Evolutionary conservation across 2,888 invertebrate species (phyloP).

Genomic region (Carpatolechia fugitivella): DNA sequence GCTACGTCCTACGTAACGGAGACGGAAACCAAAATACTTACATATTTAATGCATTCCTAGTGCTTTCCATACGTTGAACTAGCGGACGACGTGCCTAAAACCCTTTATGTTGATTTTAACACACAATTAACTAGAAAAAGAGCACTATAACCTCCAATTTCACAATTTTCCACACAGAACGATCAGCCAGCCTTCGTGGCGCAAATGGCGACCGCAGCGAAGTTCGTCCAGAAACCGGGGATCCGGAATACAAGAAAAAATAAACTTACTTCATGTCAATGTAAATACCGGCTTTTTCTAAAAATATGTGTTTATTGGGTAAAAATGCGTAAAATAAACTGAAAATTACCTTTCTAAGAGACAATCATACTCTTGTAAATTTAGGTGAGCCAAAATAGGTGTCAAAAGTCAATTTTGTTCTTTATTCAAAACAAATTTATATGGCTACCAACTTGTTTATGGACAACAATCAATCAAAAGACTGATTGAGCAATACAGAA

Average conservation of each 20-base stretch:
- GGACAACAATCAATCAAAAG: too few relatives aligned
- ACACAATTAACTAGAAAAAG: slow-evolving; percentile 54
- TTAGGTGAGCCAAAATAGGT: slow-evolving; percentile 69
- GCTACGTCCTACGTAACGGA: slow-evolving; percentile 40
- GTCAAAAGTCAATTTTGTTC: slow-evolving; percentile 50
- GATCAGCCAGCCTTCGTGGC: slow-evolving; percentile 69
- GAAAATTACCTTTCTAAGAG: slow-evolving; percentile 59
- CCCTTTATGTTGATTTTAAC: slow-evolving; percentile 40
- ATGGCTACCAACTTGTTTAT: neutral
- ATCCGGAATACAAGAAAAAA: slow-evolving; percentile 34
- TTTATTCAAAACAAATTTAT: slow-evolving; percentile 33
- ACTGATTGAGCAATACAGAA: too few relatives aligned
- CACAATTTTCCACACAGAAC: slow-evolving; percentile 57
- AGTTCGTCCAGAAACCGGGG: slow-evolving; percentile 43
- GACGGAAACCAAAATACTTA: slow-evolving; percentile 44
- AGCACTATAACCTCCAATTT: slow-evolving; percentile 70
- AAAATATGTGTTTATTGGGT: slow-evolving; percentile 25
- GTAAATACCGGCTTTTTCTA: slow-evolving; percentile 43
- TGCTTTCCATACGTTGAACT: slow-evolving; percentile 38
- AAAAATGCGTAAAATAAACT: slow-evolving; percentile 36
- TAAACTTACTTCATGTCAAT: slow-evolving; percentile 54
- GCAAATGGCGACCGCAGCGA: slow-evolving; percentile 75
- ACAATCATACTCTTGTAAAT: slow-evolving; percentile 76
- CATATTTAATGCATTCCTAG: slow-evolving; percentile 47
- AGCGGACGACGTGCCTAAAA: slow-evolving; percentile 33